These are phyloP conservation scores for Euleptes europaea DNA, from an alignment of 2,113 vertebrate genomes.

Conservation along the genomic window DNA sequence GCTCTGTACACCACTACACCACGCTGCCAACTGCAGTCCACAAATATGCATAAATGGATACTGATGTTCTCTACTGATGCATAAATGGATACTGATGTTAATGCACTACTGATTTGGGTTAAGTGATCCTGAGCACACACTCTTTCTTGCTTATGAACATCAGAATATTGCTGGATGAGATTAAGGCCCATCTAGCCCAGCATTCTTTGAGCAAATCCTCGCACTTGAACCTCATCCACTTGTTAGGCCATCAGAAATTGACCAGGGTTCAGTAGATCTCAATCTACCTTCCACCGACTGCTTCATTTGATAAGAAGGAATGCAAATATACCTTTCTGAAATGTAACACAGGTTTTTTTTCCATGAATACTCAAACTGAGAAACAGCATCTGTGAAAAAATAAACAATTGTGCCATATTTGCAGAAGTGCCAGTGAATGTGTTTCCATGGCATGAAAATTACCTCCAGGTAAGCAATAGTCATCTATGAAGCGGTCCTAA, in stretches of 20 bases:
- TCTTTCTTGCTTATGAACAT: neutral
- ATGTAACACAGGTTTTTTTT: neutral
- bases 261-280: neutral
- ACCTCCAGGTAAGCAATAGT: neutral
- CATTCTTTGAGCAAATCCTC: neutral
- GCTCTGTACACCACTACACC: no score
- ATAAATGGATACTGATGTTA: neutral
- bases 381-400: neutral
- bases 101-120: neutral
- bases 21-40: neutral
- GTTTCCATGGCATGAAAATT: neutral
- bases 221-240: neutral
- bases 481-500: neutral
- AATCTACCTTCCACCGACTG: neutral
- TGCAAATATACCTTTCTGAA: neutral
- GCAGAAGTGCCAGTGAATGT: neutral
- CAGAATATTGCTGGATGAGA: neutral
- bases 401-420: neutral
- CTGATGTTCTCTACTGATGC: neutral
- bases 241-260: neutral
- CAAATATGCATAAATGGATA: neutral
- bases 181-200: neutral
- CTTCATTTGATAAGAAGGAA: neutral
- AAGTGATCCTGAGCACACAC: neutral
- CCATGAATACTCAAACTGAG: neutral